Conservation (phyloP, 2,888 invertebrate genomes). For the Clusia tigrina region DNA sequence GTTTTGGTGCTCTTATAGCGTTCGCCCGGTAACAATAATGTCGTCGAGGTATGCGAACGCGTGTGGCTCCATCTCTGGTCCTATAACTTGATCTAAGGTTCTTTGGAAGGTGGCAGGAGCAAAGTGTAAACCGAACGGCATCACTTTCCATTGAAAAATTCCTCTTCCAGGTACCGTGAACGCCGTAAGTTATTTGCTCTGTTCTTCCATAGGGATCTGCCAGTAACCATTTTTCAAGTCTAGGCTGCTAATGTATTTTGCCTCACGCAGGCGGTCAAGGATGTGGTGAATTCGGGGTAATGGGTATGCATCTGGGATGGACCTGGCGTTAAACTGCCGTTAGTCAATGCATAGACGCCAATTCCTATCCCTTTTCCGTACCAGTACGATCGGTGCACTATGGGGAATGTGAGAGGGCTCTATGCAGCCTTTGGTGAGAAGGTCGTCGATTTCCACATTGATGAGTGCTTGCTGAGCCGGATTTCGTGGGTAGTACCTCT, state of each 20-base stretch:
- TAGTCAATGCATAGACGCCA: conserved; percentile 15
- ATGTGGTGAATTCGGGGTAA: conserved; percentile 4
- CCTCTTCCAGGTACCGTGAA: too few species aligned
- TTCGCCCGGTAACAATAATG: neutral
- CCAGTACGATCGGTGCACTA: conserved; percentile 7
- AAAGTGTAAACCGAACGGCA: conserved; percentile 1
- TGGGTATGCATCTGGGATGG: conserved; percentile 15
- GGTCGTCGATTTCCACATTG: neutral
- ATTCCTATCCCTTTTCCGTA: conserved; percentile 3
- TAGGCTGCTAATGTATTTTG: neutral
- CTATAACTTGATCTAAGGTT: neutral
- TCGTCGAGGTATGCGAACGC: neutral
- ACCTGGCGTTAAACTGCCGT: conserved; percentile 11
- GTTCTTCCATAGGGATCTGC: conserved; percentile 16
- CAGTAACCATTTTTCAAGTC: conserved; percentile 17
- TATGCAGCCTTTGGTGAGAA: neutral
- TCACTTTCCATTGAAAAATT: conserved; percentile 2
- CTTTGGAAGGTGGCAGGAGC: neutral
- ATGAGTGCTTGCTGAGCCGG: neutral
- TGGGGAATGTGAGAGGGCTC: conserved; percentile 12
- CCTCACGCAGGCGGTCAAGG: neutral
- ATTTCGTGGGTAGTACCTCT: conserved; percentile 1
- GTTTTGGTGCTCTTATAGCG: neutral
- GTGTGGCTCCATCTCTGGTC: too few species aligned
- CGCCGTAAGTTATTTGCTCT: neutral